phyloP scores from a whole-genome alignment of 2,113 vertebrate genomes.

The Tor tambroides region DNA sequence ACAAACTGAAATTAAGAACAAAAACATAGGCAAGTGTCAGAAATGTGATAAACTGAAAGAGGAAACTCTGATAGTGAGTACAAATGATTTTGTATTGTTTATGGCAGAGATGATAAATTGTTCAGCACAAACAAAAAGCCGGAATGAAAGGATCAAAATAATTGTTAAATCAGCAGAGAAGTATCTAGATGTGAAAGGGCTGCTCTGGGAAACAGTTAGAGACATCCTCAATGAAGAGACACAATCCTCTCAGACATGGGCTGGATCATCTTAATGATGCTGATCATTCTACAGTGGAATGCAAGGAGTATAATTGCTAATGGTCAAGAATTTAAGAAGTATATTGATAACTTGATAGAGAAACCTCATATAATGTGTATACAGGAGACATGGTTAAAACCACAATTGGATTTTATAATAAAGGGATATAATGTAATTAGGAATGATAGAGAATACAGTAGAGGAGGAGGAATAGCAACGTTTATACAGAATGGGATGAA shows the following conservation, averaged over 20 bases:
- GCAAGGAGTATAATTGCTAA: too few relatives aligned
- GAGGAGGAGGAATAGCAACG: too few relatives aligned
- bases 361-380: too few relatives aligned
- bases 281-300: too few relatives aligned
- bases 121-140: neutral
- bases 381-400: too few relatives aligned
- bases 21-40: neutral
- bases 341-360: too few relatives aligned
- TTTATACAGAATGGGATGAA: too few relatives aligned
- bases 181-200: neutral
- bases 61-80: neutral
- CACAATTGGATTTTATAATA: too few relatives aligned
- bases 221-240: neutral
- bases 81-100: neutral
- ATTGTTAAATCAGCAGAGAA: conserved; percentile 13
- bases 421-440: too few relatives aligned
- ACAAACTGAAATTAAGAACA: neutral
- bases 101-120: conserved; percentile 4
- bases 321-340: too few relatives aligned
- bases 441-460: too few relatives aligned
- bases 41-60: neutral
- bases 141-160: conserved; percentile 14
- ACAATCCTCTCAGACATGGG: neutral
- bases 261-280: neutral
- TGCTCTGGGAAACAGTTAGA: neutral